phyloP scores from a whole-genome alignment of 37 sponge, comb jelly and placozoan genomes.

The Mnemiopsis leidyi region DNA sequence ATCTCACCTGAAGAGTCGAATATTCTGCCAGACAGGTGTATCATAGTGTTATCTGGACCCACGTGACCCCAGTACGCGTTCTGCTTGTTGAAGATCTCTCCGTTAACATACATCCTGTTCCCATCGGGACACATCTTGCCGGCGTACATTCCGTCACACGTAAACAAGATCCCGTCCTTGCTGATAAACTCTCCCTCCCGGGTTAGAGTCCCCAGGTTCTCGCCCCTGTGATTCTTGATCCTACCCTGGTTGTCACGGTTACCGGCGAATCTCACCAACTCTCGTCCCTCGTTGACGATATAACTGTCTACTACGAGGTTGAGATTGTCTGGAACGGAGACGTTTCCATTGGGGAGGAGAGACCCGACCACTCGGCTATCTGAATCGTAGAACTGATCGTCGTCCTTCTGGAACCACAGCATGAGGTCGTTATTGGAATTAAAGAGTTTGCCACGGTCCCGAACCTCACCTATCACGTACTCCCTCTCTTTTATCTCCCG shows the following conservation, averaged over 20 bases:
- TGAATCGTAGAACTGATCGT: constrained; percentile 32
- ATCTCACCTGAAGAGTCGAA: constrained; percentile 21
- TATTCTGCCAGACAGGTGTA: constrained; percentile 38
- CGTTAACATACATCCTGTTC: constrained; percentile 58
- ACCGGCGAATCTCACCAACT: background rate
- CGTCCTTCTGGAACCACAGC: constrained; percentile 8
- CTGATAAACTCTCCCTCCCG: constrained; percentile 59
- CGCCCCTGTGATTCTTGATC: constrained; percentile 3
- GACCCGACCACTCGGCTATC: constrained; percentile 25
- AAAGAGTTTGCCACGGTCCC: background rate
- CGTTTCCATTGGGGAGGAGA: constrained; percentile 28
- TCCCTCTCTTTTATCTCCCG: background rate
- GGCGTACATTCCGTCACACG: constrained; percentile 32
- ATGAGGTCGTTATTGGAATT: constrained; percentile 55
- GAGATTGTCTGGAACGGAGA: constrained; percentile 21
- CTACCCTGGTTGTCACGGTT: background rate
- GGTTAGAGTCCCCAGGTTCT: background rate
- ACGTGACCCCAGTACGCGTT: constrained; percentile 57
- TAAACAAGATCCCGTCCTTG: constrained; percentile 30
- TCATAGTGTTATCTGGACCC: constrained; percentile 60
- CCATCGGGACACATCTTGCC: constrained; percentile 24
- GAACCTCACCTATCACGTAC: background rate
- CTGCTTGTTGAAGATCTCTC: constrained; percentile 31
- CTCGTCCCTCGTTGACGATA: background rate
- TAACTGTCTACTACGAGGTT: background rate